Evolutionary conservation across 2,113 vertebrate genomes (phyloP).

Genomic region (Merops nubicus): DNA sequence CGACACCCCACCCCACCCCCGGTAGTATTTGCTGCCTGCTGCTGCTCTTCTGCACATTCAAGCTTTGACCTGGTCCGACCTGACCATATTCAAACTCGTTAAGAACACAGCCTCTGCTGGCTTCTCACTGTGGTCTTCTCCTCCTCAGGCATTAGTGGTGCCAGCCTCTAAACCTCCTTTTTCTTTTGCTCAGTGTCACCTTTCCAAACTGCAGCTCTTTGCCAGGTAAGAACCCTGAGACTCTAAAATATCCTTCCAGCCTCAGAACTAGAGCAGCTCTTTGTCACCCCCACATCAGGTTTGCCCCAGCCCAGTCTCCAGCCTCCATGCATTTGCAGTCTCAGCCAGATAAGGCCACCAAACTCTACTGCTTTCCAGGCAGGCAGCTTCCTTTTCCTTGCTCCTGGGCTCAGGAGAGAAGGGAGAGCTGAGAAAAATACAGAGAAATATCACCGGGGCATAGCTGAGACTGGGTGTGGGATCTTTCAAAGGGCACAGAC

Average conservation of each 20-base stretch:
- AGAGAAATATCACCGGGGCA: neutral
- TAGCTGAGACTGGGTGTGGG: neutral
- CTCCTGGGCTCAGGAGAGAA: neutral
- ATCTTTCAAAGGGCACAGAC: neutral
- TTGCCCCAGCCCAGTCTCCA: neutral
- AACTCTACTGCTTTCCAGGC: neutral
- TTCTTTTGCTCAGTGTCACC: neutral
- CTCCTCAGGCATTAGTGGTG: neutral
- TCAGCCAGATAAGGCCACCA: neutral
- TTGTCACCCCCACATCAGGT: rapidly evolving
- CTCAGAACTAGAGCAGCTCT: neutral
- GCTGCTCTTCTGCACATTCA: neutral
- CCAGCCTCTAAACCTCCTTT: neutral
- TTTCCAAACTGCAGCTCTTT: neutral
- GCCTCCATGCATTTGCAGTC: neutral
- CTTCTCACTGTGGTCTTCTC: neutral
- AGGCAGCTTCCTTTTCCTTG: neutral
- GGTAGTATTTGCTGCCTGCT: neutral
- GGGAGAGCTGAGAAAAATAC: neutral
- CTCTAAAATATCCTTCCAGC: neutral
- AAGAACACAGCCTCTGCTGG: neutral
- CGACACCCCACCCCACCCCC: neutral
- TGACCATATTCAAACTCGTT: neutral
- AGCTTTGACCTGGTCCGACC: neutral
- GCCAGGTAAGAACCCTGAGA: neutral